Evolutionary conservation across 2,113 vertebrate genomes (phyloP).

Genomic region (Cheirogaleus medius): DNA sequence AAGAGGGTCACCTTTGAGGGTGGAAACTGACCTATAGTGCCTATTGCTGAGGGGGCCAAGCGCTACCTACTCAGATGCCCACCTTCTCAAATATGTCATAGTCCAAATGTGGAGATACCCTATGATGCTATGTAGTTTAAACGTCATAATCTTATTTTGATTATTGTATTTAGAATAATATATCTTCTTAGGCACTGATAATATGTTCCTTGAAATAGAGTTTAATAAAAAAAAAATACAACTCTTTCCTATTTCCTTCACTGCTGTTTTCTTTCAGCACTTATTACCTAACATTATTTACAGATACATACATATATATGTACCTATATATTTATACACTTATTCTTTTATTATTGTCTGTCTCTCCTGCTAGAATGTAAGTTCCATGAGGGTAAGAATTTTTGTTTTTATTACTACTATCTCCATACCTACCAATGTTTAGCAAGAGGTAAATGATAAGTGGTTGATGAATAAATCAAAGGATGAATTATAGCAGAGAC

Average conservation of each 20-base stretch:
- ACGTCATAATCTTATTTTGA: background rate
- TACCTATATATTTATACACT: background rate
- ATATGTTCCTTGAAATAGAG: background rate
- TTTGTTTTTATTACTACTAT: background rate
- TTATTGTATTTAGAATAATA: background rate
- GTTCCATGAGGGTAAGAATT: background rate
- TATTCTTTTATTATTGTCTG: background rate
- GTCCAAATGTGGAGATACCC: background rate
- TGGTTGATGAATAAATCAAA: slow-evolving; percentile 10
- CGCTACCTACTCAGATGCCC: background rate
- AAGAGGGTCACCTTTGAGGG: background rate
- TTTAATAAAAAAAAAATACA: background rate
- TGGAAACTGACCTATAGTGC: background rate
- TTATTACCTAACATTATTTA: background rate
- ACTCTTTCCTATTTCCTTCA: background rate
- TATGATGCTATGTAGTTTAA: background rate
- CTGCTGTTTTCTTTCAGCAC: background rate
- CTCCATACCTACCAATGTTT: background rate
- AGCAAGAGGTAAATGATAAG: background rate
- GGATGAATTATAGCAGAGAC: background rate
- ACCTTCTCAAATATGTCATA: background rate
- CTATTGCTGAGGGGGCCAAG: background rate
- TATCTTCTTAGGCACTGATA: background rate
- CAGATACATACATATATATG: background rate
- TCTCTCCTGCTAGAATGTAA: background rate